Conservation (phyloP, 2,888 invertebrate genomes). For the Netelia melanura region DNA sequence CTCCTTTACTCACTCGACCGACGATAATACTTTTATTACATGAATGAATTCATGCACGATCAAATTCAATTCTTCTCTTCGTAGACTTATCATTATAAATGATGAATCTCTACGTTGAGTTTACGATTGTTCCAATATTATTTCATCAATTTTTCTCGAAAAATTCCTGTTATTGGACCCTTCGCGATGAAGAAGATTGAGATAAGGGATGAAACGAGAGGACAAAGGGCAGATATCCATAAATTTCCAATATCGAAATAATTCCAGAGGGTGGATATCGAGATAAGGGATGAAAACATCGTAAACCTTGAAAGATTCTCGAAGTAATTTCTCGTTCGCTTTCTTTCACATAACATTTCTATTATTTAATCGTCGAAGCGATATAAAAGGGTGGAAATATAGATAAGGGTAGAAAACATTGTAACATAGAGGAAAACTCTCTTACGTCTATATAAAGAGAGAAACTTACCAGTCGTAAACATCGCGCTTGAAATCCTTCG, state of each 20-base stretch:
- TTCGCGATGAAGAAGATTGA: no score
- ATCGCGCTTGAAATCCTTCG: conserved; percentile 22
- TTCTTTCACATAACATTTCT: no score
- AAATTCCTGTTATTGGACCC: no score
- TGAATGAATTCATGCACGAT: conserved; percentile 24
- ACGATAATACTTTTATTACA: conserved; percentile 31
- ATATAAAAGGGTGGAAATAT: neutral
- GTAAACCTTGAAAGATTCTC: no score
- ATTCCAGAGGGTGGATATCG: no score
- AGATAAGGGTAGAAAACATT: conserved; percentile 1
- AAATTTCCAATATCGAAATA: no score
- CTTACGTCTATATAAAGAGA: conserved; percentile 4
- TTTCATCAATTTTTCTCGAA: no score
- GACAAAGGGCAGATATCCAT: no score
- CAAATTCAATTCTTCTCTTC: conserved; percentile 11
- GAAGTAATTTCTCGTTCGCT: no score
- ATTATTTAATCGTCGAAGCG: neutral
- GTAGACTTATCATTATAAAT: conserved; percentile 10
- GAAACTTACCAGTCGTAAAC: conserved; percentile 4
- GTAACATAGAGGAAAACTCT: neutral
- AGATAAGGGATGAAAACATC: no score
- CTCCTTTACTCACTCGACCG: conserved; percentile 20
- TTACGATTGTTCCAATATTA: neutral
- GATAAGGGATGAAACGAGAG: no score
- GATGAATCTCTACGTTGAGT: neutral